Evolutionary conservation across 2,797 vertebrate species (phyloP).

Genomic region (Hippopotamyrus pictus): DNA sequence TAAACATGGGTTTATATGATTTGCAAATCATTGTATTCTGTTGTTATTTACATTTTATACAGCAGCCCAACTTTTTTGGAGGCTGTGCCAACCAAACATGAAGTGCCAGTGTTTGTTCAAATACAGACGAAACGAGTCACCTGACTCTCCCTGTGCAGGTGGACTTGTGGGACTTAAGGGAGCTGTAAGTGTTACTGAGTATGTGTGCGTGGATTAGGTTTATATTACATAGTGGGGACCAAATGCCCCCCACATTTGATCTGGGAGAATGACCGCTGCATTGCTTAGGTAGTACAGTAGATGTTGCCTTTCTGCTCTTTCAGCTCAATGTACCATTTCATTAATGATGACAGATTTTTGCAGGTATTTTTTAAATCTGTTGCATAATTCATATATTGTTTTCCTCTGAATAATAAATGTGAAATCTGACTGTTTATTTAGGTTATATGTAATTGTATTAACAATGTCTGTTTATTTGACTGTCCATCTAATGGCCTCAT

Average conservation of each 20-base stretch:
- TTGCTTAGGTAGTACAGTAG: neutral
- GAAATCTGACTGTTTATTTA: neutral
- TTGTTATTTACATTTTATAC: neutral
- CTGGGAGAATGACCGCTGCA: neutral
- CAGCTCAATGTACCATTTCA: neutral
- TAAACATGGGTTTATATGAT: neutral
- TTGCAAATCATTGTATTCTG: neutral
- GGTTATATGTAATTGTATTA: conserved; percentile 11
- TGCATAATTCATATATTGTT: neutral
- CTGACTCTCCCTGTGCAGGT: neutral
- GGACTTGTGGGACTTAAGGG: neutral
- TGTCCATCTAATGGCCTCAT: neutral
- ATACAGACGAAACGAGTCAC: neutral
- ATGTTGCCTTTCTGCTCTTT: neutral
- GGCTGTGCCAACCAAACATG: neutral
- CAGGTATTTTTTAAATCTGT: neutral
- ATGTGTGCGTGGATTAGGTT: neutral
- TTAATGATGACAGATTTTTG: neutral
- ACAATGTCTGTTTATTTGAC: neutral
- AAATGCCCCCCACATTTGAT: neutral
- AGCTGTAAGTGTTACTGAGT: neutral
- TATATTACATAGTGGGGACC: neutral
- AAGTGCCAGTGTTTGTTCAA: neutral
- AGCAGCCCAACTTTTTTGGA: neutral
- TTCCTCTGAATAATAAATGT: conserved; percentile 10